These are phyloP conservation scores for Meandrina meandrites DNA, from an alignment of 92 coral and sea anemone genomes.

Conservation along the genomic window DNA sequence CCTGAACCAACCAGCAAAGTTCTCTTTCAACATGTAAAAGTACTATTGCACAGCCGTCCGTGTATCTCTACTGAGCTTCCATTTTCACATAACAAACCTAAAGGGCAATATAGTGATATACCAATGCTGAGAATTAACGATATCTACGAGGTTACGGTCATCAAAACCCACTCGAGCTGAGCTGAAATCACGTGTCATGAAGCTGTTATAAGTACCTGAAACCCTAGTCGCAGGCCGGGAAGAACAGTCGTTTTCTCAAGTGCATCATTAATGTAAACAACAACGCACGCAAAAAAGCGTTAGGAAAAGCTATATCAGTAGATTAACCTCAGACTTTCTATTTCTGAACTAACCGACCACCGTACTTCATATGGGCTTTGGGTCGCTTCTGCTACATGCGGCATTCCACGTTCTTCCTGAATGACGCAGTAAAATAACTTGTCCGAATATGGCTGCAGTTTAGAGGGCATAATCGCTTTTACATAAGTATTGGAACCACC, in stretches of 20 bases:
- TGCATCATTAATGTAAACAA: conserved; percentile 36
- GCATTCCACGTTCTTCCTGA: background rate
- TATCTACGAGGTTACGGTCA: conserved; percentile 8
- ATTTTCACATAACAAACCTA: background rate
- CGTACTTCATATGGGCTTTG: background rate
- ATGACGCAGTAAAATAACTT: background rate
- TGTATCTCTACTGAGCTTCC: background rate
- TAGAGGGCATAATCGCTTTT: background rate
- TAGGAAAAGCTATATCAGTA: conserved; percentile 6
- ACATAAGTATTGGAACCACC: conserved; percentile 31
- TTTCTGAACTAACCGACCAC: background rate
- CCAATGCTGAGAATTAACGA: conserved; percentile 45
- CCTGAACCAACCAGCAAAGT: background rate
- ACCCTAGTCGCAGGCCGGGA: conserved; percentile 13
- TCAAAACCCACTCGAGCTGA: conserved; percentile 33
- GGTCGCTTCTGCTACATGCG: background rate
- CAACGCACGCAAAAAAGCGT: conserved; percentile 39
- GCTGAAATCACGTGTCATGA: background rate
- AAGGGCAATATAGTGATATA: conserved; percentile 33
- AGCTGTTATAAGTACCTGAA: conserved; percentile 24
- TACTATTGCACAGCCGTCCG: background rate
- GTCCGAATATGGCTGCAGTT: conserved; percentile 5
- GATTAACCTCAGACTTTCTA: background rate
- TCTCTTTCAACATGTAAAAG: background rate
- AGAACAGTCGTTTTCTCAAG: conserved; percentile 34